These are phyloP conservation scores for Baryphthengus martii DNA, from an alignment of 2,113 vertebrate species.

Conservation along the genomic window DNA sequence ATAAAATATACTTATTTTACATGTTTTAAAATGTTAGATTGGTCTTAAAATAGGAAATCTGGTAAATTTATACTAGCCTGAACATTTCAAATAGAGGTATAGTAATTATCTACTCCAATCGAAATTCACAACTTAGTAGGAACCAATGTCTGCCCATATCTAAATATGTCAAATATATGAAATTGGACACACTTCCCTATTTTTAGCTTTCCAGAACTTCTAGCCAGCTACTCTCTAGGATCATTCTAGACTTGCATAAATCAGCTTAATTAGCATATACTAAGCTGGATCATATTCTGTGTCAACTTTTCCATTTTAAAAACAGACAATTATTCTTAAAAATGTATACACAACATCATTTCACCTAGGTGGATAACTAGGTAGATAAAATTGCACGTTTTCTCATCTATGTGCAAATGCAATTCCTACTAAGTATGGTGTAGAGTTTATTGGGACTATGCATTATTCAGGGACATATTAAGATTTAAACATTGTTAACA, in stretches of 20 bases:
- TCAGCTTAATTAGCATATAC: constrained; percentile 8
- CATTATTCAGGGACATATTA: neutral
- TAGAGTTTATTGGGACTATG: neutral
- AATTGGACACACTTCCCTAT: neutral
- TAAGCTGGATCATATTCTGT: neutral
- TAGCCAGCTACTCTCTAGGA: neutral
- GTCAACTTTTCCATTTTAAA: neutral
- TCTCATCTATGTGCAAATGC: neutral
- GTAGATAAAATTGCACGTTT: neutral
- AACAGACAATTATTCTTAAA: neutral
- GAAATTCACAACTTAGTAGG: neutral
- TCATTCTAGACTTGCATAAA: neutral
- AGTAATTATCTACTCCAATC: neutral
- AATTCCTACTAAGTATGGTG: neutral
- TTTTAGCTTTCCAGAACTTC: neutral
- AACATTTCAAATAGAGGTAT: neutral
- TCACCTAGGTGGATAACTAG: neutral
- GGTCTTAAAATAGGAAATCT: neutral
- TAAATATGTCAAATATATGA: neutral
- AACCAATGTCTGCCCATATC: neutral
- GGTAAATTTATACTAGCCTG: neutral
- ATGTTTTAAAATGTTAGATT: neutral
- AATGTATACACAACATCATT: neutral
- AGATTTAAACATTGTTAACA: neutral
- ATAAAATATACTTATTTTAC: neutral